Base-by-base conservation (phyloP, 2,888 invertebrate species). In the Creontiades dilutus region DNA sequence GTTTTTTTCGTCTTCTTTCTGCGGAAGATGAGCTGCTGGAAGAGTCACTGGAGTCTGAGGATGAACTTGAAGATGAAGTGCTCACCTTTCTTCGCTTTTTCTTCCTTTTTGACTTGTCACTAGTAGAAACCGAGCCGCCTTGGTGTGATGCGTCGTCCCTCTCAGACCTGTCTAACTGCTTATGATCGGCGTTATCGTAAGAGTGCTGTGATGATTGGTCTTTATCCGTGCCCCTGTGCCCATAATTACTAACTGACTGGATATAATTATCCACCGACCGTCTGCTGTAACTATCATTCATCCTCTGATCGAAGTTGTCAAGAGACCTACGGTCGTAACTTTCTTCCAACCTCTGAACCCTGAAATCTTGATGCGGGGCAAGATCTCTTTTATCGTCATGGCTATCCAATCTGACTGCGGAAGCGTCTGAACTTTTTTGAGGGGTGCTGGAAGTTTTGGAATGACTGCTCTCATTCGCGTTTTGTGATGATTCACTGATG, bases 1-100 rank as follows among this genome's bases (percentile, higher is more conserved):
- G 90, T 48, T 92, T 92, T 47, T 90, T 89, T 48, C 89, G 92
- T 68, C 84, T 88, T 82, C 82, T 90, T n/a, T 89, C 90, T 19
- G 92, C 91, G 80, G 91, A 91, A 19, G 92, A 92, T 12, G 91
- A 91, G 14, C 91, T 91, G 85, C 91, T 91, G 27, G 90, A 90
- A 27, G 91, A 91, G 55, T 91, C 91, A 19, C 91, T 91, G 75
- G 90, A 80, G 87, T 89, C 90, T 0, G 90, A 90, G 55, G 90
- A 90, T 5, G 87, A 85, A 14, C 89, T 81, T 19, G 90, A 90
- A 2, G 88, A 87, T n/a, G 82, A 78, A 1, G 90, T 89, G 19
- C 85, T 86, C 57, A 89, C 90, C 19, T 57, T 85, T 81, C 86
- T 90, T 16, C 81, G 89, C 28, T 80, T 91, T 37, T 90, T 91